These are phyloP conservation scores for Elephas maximus DNA, from an alignment of 2,113 vertebrate species.

Conservation along the genomic window DNA sequence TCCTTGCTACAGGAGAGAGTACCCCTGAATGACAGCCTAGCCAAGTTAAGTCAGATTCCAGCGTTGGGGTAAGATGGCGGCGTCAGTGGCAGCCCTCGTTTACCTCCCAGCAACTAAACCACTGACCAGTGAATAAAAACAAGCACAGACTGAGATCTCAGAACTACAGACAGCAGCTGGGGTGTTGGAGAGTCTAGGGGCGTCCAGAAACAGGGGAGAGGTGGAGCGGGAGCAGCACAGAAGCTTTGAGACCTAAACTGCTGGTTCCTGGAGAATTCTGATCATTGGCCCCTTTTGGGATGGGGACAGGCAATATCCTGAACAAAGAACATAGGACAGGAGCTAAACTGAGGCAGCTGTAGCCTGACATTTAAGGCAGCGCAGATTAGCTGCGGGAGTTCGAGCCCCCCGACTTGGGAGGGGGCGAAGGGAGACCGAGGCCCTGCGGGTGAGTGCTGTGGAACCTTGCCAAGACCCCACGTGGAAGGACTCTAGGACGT, in stretches of 20 bases:
- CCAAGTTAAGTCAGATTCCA: rapidly evolving
- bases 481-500: too few relatives aligned
- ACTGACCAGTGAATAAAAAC: too few relatives aligned
- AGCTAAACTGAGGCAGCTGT: too few relatives aligned
- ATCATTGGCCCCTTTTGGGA: neutral
- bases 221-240: neutral
- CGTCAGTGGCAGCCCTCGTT: too few relatives aligned
- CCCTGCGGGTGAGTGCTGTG: too few relatives aligned
- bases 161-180: neutral
- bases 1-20: neutral
- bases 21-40: neutral
- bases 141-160: neutral
- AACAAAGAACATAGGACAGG: neutral
- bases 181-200: neutral
- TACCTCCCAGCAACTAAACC: too few relatives aligned
- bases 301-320: neutral
- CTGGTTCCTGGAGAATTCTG: neutral
- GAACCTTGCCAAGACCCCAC: too few relatives aligned
- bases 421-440: too few relatives aligned
- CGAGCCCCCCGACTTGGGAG: too few relatives aligned
- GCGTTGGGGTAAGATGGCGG: too few relatives aligned
- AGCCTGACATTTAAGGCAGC: too few relatives aligned
- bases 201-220: neutral
- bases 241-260: neutral
- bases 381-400: too few relatives aligned